A percentile compares a stretch with the other conserved stretches of the same genome.
Conservation (phyloP, 2,113 vertebrate genomes). For the Bubalus kerabau region DNA sequence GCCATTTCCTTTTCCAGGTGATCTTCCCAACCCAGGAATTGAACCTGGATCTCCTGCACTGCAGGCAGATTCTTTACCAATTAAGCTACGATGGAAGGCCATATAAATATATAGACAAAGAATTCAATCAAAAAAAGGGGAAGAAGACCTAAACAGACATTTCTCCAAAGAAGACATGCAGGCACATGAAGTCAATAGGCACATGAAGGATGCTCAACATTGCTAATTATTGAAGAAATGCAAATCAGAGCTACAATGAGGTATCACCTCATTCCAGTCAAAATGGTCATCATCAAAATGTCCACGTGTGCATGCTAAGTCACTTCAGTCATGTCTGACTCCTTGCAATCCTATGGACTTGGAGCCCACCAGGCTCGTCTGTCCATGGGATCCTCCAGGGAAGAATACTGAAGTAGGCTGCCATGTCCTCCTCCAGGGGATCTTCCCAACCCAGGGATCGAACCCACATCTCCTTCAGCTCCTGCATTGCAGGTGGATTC, state of each 20-base stretch:
- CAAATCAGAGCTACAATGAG: neutral
- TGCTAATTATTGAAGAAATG: neutral
- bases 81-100: neutral
- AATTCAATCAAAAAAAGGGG: neutral
- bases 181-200: neutral
- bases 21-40: neutral
- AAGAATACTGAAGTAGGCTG: neutral
- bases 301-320: neutral
- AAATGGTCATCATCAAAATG: neutral
- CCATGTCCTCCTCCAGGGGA: neutral
- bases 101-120: neutral
- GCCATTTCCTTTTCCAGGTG: neutral
- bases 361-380: neutral
- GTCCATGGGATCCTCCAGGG: neutral
- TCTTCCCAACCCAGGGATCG: neutral
- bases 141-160: neutral
- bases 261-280: neutral
- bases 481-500: neutral
- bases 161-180: neutral
- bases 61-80: neutral
- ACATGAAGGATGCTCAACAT: neutral
- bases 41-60: neutral
- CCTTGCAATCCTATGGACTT: neutral
- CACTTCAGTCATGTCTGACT: neutral
- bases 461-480: neutral